phyloP scores from a whole-genome alignment of 1,140 invertebrate genomes.

The Acromyrmex echinatior region DNA sequence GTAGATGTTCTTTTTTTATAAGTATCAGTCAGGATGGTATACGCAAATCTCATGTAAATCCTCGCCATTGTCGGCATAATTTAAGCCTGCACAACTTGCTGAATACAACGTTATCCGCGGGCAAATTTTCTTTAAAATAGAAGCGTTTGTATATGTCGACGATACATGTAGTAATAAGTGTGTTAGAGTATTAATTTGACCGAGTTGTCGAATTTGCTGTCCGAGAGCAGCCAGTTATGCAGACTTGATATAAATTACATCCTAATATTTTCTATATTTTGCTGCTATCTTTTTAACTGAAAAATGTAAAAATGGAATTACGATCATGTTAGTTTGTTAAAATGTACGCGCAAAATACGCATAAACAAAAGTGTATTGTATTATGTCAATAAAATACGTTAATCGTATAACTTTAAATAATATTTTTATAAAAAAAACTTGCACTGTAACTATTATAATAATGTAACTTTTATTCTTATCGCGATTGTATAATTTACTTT shows the following conservation, averaged over 20 bases:
- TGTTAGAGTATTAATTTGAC: background rate
- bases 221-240: background rate
- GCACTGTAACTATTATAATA: constrained; percentile 14
- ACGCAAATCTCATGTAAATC: background rate
- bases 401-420: constrained; percentile 36
- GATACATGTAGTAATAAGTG: background rate
- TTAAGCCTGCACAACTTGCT: background rate
- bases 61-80: background rate
- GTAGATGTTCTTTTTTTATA: constrained; percentile 11
- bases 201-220: background rate
- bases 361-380: constrained; percentile 10
- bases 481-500: constrained; percentile 1
- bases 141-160: background rate
- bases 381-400: constrained; percentile 24
- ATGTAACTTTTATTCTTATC: constrained; percentile 20
- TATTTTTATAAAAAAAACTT: constrained; percentile 26
- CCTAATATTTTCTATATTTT: constrained; percentile 37
- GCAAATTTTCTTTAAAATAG: background rate
- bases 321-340: constrained; percentile 32
- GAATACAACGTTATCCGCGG: background rate
- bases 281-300: background rate
- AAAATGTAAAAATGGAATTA: constrained; percentile 14
- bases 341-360: background rate
- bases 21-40: constrained; percentile 27
- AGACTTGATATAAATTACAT: background rate